phyloP scores from a whole-genome alignment of 2,888 invertebrate species.

The Crioceris asparagi region DNA sequence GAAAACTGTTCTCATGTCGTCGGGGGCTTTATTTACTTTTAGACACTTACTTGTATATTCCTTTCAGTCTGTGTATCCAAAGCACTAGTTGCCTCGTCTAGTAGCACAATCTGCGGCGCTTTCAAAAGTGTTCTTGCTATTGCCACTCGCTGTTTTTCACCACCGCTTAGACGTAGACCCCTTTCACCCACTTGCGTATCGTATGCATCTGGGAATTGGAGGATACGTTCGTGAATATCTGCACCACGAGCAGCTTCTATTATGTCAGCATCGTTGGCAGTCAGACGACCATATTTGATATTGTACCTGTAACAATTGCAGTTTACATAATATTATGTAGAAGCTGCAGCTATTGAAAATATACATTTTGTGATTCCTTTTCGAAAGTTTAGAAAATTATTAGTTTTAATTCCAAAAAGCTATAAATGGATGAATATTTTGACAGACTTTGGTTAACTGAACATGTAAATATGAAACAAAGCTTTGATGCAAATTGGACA shows the following conservation, averaged over 20 bases:
- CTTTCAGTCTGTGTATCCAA: conserved; percentile 92
- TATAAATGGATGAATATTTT: no score
- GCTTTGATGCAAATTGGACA: no score
- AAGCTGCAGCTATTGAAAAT: no score
- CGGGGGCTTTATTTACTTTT: no score
- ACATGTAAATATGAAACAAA: no score
- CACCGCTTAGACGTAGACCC: conserved; percentile 89
- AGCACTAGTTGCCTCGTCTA: conserved; percentile 94
- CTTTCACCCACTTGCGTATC: conserved; percentile 77
- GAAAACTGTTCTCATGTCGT: no score
- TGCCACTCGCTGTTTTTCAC: conserved; percentile 95
- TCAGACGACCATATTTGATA: conserved; percentile 81
- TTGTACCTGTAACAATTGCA: conserved; percentile 68
- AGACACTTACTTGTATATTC: conserved; percentile 56
- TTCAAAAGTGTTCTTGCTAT: conserved; percentile 93
- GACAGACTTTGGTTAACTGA: no score
- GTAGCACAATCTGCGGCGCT: conserved; percentile 75
- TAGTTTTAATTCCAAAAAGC: no score
- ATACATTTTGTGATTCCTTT: no score
- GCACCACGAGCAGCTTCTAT: conserved; percentile 84
- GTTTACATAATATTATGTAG: no score
- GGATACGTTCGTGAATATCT: conserved; percentile 86
- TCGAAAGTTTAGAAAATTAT: no score
- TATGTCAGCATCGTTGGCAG: conserved; percentile 69
- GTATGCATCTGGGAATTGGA: conserved; percentile 73